A percentile compares a stretch with the other conserved stretches of the same genome.
Evolutionary conservation across 2,888 invertebrate species (phyloP).

Genomic region (Loripinus fragilis): DNA sequence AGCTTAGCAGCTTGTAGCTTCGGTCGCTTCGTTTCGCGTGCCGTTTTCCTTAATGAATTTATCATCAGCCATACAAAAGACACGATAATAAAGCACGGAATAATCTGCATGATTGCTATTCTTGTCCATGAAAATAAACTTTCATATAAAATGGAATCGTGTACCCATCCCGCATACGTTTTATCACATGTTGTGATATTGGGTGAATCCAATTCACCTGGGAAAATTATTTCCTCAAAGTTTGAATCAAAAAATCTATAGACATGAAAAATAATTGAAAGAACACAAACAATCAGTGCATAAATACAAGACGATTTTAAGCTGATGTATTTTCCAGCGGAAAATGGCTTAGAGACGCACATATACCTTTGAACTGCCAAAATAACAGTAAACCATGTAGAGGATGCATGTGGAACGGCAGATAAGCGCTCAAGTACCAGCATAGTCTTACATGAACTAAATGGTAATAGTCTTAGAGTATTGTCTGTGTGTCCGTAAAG

Average conservation of each 20-base stretch:
- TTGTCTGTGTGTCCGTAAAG: background rate
- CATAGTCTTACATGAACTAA: background rate
- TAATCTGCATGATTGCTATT: background rate
- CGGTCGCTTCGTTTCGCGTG: too few relatives aligned
- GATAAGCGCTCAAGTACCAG: background rate
- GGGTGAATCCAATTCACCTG: background rate
- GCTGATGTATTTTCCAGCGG: background rate
- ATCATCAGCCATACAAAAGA: background rate
- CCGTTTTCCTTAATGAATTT: background rate
- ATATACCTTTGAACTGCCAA: background rate
- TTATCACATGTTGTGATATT: background rate
- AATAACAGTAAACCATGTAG: slow-evolving; percentile 8
- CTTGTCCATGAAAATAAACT: background rate
- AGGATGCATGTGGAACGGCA: background rate
- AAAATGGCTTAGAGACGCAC: background rate
- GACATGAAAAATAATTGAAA: background rate
- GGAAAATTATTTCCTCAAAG: background rate
- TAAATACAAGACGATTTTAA: background rate
- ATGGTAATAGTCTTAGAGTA: background rate
- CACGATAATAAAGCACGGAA: background rate
- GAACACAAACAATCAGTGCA: background rate
- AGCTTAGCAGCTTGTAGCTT: background rate
- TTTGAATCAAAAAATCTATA: background rate
- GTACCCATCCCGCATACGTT: background rate
- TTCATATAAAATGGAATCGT: background rate